Evolutionary conservation across 2,888 invertebrate genomes (phyloP), one percentile per base, ranked within the genome.

Genomic region (Dryococelus australis): DNA sequence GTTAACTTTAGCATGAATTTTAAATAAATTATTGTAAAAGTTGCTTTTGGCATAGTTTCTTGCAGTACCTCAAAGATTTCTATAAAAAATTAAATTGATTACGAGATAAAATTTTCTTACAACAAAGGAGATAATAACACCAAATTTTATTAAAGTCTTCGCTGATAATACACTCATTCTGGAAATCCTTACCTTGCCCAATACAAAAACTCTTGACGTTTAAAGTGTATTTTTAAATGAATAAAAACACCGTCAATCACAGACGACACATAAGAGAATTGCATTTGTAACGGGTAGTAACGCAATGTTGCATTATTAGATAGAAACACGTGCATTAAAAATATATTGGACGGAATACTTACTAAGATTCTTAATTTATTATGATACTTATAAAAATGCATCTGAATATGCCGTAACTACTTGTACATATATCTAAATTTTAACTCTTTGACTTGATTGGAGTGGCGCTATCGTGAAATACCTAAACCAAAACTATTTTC

Each of bases 331-430:
- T 65, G 65, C 65, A 65, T 65, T 65, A 5, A 65, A 65, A 24
- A 65, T 65, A n/a, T 65, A 65, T 65, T 65, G 65, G 65, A 65
- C 65, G 65, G 65, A 65, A 65, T 65, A 65, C 24, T 65, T 65
- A 65, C 47, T 65, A 65, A 65, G 65, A 65, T 20, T n/a, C 65
- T 65, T 24, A 65, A 65, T 65, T 5, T 65, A 65, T 65, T 65
- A n/a, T 65, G n/a, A 20, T 65, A 65, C n/a, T 65, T 16, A 24
- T n/a, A n/a, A 65, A 47, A 65, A 16, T 65, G 16, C 65, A n/a
- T 65, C n/a, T 65, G 65, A 65, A 65, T 65, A 65, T 65, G 65
- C 65, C 65, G 6, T 16, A 20, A 65, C 65, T 65, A 1, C 6
- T 65, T 65, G 65, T 16, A 65, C n/a, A 24, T 8, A 65, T 65